Conservation (phyloP, 2,797 vertebrate genomes). For the Acrossocheilus wenchowensis region DNA sequence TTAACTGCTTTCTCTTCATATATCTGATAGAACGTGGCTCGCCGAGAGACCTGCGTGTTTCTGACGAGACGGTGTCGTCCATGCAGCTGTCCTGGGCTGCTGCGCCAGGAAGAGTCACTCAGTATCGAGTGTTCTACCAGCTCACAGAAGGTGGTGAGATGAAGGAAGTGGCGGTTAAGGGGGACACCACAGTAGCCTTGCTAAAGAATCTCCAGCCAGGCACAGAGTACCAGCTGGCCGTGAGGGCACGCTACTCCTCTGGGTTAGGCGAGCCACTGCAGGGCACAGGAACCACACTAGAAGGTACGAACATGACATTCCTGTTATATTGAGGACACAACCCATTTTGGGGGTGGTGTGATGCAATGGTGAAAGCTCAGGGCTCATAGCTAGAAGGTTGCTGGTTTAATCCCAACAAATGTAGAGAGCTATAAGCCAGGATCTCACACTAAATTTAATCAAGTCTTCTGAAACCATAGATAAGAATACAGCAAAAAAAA, state of each 20-base stretch:
- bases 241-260: constrained; percentile 87
- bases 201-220: constrained; percentile 85
- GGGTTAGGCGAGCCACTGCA: constrained; percentile 88
- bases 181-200: constrained; percentile 79
- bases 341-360: not conserved
- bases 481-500: too few species aligned
- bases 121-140: constrained; percentile 87
- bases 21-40: constrained; percentile 82
- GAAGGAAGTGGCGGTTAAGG: constrained; percentile 85
- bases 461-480: too few species aligned
- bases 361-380: not conserved
- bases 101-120: constrained; percentile 90
- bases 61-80: constrained; percentile 86
- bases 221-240: constrained; percentile 88
- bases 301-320: constrained; percentile 81
- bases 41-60: constrained; percentile 89
- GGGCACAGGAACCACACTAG: constrained; percentile 91
- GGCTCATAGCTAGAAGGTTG: not conserved
- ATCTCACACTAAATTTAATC: not conserved
- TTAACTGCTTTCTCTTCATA: constrained; percentile 19
- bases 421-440: not conserved
- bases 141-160: constrained; percentile 84
- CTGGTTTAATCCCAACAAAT: not conserved
- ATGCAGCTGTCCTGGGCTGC: constrained; percentile 88
- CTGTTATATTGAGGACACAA: not conserved